Evolutionary conservation across 2,113 vertebrate species (phyloP), one percentile per base, ranked within the genome.

Genomic region (Arothron firmamentum): DNA sequence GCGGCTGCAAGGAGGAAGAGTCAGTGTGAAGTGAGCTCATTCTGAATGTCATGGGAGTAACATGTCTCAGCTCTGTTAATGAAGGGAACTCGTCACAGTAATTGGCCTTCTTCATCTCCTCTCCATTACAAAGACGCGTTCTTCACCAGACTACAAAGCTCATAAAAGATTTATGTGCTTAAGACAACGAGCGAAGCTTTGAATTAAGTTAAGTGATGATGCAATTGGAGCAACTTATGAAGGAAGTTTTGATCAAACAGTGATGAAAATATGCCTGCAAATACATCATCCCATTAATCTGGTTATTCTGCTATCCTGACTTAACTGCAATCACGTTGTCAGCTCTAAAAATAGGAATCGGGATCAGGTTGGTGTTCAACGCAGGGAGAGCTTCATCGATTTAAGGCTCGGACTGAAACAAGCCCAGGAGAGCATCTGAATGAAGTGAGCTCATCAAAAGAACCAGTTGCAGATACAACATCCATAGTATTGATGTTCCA

Each of bases 401-500:
- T 80, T 67, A 52, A 17, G 38, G 68, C 70, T 28, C 75, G 15
- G 60, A 67, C 69, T 64, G 77, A 83, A 83, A 78, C 65, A 80
- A 81, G 52, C 79, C 77, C 66, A 25, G 56, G 79, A 82, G 80
- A 82, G 78, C 64, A 72, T 9, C n/a, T 50, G 57, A 86, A 88
- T 85, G 75, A 85, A 84, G 78, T 64, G 71, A 89, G 82, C 90
- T 88, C 85, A 91, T 91, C 85, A 90, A 75, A 81, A 59, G 64
- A 81, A 70, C 80, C 75, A 75, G 81, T 66, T 79, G 74, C 47
- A 48, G 84, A 85, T 80, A 70, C 54, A 72, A 79, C 46, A 55
- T 88, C 85, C 56, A 88, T 85, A 88, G 52, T 88, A 90, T 89
- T 73, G 85, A 89, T 69, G 72, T 61, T 62, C 53, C 78, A 86